phyloP scores from a whole-genome alignment of 2,797 vertebrate genomes.

The Protosalanx chinensis region DNA sequence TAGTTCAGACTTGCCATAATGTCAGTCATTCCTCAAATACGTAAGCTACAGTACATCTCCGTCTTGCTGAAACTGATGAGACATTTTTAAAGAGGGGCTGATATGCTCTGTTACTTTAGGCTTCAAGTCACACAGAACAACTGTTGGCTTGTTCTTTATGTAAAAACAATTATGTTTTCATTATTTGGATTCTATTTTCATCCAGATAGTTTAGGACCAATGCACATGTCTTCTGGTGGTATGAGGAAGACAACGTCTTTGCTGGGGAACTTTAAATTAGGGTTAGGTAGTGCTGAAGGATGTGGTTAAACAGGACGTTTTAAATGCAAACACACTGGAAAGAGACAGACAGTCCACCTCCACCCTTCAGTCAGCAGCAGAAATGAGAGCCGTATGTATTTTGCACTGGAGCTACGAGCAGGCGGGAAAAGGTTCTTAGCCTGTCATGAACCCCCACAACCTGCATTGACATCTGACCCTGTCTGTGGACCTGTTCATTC shows the following conservation, averaged over 20 bases:
- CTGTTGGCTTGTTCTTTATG: slow-evolving; percentile 24
- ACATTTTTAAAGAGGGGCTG: slow-evolving; percentile 40
- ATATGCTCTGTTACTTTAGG: slow-evolving; percentile 25
- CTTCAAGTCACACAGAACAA: slow-evolving; percentile 36
- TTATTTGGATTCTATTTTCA: slow-evolving; percentile 25
- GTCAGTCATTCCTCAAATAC: slow-evolving; percentile 37
- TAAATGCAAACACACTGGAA: slow-evolving; percentile 46
- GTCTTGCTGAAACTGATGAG: slow-evolving; percentile 21
- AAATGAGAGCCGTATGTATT: slow-evolving; percentile 65
- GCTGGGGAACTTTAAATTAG: slow-evolving; percentile 25
- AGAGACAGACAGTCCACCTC: slow-evolving; percentile 29
- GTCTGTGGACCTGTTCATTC: not conserved
- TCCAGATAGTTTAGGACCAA: slow-evolving; percentile 28
- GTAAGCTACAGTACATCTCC: slow-evolving; percentile 6
- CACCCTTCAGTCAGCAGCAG: slow-evolving; percentile 58
- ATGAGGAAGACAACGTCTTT: slow-evolving; percentile 22
- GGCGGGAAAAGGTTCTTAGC: slow-evolving; percentile 11
- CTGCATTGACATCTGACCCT: slow-evolving; percentile 9
- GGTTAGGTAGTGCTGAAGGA: slow-evolving; percentile 49
- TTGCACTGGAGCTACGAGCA: slow-evolving; percentile 39
- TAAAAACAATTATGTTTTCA: slow-evolving; percentile 10
- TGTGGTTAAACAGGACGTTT: slow-evolving; percentile 52
- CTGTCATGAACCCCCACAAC: slow-evolving; percentile 8
- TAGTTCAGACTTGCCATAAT: slow-evolving; percentile 23
- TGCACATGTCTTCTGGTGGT: slow-evolving; percentile 30